Evolutionary conservation across 2,888 invertebrate genomes (phyloP), one percentile per base, ranked within the genome.

Genomic region (Clunio marinus): DNA sequence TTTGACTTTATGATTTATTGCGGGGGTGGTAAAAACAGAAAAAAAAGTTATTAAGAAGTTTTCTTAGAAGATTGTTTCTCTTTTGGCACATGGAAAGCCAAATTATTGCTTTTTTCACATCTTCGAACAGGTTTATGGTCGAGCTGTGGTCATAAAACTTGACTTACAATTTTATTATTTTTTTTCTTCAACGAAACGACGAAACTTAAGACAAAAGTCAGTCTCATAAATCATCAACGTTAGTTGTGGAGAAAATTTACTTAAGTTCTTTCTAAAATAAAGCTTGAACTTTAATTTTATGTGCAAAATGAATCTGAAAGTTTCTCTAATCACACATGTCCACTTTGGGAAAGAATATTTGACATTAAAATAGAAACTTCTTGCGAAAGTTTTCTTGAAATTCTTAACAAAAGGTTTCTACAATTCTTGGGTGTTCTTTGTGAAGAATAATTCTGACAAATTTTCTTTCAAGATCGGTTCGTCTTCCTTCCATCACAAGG

Each of bases 161-260:
- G 66, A 66, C 55, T 66, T 66, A 66, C 66, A 55, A 35, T 55
- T 66, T 66, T 66, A 51, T 24, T 66, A 22, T 46, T 63, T 59
- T 10, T 13, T 17, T 3, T 45, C 20, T 45, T 45, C 5, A 4
- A 32, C 32, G 10, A 32, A 32, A 32, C 10, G 32, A 4, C 10
- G 5, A 7, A 4, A 32, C 32, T 32, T 10, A n/a, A n/a, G n/a
- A n/a, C n/a, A n/a, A n/a, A n/a, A n/a, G n/a, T n/a, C n/a, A n/a
- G n/a, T n/a, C n/a, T n/a, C n/a, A n/a, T n/a, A n/a, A n/a, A n/a
- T n/a, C n/a, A n/a, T n/a, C n/a, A n/a, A n/a, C n/a, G n/a, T n/a
- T n/a, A n/a, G n/a, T n/a, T n/a, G n/a, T n/a, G n/a, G n/a, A n/a
- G n/a, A n/a, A n/a, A n/a, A n/a, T n/a, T n/a, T n/a, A n/a, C n/a